Conservation (phyloP, 2,113 vertebrate species). For the Struthio camelus region DNA sequence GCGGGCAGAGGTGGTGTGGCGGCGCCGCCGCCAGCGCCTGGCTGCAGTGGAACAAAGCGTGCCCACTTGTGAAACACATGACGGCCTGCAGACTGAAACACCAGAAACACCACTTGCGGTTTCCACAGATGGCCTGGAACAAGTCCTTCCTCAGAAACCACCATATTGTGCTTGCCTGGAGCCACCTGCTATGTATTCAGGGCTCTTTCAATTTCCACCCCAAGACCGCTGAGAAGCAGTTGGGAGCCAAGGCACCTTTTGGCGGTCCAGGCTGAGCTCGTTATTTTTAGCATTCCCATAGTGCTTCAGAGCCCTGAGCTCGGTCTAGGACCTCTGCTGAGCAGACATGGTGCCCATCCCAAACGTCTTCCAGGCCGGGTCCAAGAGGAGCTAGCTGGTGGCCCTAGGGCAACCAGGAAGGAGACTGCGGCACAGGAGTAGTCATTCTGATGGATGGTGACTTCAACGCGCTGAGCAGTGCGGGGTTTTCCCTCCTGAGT, state of each 20-base stretch:
- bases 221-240: neutral
- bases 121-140: slow-evolving; percentile 32
- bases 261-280: rapidly evolving
- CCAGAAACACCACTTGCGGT: neutral
- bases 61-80: neutral
- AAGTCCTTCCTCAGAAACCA: slow-evolving; percentile 47
- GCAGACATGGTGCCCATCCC: rapidly evolving
- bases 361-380: neutral
- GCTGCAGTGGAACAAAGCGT: neutral
- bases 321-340: rapidly evolving
- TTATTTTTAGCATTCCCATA: neutral
- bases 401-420: neutral
- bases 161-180: neutral
- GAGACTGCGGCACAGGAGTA: rapidly evolving
- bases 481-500: too few relatives aligned
- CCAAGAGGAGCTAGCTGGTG: too few relatives aligned
- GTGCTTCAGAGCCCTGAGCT: neutral
- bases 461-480: too few relatives aligned
- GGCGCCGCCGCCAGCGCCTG: rapidly evolving
- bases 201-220: slow-evolving; percentile 42
- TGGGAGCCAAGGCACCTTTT: neutral
- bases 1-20: neutral
- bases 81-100: neutral
- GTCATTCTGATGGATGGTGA: neutral
- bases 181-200: neutral